Conservation (phyloP, 1,140 invertebrate species). For the Samia ricini region DNA sequence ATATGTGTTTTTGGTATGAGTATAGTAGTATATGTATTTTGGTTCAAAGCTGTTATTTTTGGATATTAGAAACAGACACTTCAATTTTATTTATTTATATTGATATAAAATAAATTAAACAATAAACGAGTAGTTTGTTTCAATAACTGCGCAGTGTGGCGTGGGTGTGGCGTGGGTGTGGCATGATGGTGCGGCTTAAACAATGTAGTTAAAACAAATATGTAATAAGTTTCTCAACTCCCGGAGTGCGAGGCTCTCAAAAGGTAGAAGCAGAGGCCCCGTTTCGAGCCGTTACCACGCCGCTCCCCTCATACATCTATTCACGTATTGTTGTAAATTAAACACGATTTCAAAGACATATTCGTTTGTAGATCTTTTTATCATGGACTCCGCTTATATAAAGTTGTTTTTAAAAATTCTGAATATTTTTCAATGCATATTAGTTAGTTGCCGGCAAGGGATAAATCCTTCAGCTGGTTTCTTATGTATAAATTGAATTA, state of each 20-base stretch:
- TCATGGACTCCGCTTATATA: conserved; percentile 1
- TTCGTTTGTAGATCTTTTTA: neutral
- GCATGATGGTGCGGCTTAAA: too few relatives aligned
- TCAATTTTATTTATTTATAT: too few relatives aligned
- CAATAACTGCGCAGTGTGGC: too few relatives aligned
- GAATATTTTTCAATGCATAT: neutral
- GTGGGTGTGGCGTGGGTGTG: too few relatives aligned
- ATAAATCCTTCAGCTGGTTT: neutral
- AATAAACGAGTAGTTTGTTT: too few relatives aligned
- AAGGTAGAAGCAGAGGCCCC: neutral
- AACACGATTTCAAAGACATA: neutral
- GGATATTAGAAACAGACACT: too few relatives aligned
- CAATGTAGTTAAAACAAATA: neutral
- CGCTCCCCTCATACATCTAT: neutral
- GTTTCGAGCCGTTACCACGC: neutral
- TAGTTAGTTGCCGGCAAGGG: neutral
- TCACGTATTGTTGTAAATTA: conserved; percentile 1
- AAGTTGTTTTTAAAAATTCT: neutral
- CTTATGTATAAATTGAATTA: neutral
- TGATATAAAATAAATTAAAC: too few relatives aligned
- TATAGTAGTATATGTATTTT: too few relatives aligned
- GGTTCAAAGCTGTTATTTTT: too few relatives aligned
- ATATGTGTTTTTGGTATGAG: too few relatives aligned
- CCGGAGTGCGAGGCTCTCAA: neutral
- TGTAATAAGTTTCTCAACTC: neutral